Conservation (phyloP, 2,797 vertebrate genomes). For the Silurus aristotelis region DNA sequence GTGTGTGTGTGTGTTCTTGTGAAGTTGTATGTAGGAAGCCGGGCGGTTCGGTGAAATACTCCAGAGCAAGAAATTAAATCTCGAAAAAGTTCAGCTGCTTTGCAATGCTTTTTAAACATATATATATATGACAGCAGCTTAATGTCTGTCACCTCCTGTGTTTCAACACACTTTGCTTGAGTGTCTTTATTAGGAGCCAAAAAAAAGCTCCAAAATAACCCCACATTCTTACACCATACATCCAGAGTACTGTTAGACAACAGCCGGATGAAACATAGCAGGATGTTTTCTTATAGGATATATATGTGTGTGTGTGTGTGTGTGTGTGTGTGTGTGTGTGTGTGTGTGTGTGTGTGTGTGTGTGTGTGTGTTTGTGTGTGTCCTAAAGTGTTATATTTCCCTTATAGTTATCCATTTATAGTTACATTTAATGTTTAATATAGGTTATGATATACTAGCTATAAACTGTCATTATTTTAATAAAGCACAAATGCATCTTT, state of each 20-base stretch:
- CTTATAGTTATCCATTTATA: background rate
- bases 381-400: background rate
- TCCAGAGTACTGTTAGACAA: background rate
- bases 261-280: background rate
- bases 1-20: constrained; percentile 6
- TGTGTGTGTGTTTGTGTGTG: background rate
- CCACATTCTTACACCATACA: background rate
- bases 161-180: background rate
- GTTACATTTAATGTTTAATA: background rate
- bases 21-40: constrained; percentile 12
- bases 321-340: too few relatives aligned
- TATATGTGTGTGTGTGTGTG: too few relatives aligned
- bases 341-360: too few relatives aligned
- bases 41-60: constrained; percentile 41
- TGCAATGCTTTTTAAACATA: background rate
- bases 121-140: constrained; percentile 6
- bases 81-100: background rate
- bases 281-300: background rate
- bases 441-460: background rate
- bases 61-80: constrained; percentile 9
- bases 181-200: constrained; percentile 7
- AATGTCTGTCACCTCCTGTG: constrained; percentile 17
- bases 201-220: constrained; percentile 22
- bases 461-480: background rate
- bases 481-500: background rate